Conservation (phyloP, 2,888 invertebrate genomes). For the Kuschelorhynchus macadamiae region DNA sequence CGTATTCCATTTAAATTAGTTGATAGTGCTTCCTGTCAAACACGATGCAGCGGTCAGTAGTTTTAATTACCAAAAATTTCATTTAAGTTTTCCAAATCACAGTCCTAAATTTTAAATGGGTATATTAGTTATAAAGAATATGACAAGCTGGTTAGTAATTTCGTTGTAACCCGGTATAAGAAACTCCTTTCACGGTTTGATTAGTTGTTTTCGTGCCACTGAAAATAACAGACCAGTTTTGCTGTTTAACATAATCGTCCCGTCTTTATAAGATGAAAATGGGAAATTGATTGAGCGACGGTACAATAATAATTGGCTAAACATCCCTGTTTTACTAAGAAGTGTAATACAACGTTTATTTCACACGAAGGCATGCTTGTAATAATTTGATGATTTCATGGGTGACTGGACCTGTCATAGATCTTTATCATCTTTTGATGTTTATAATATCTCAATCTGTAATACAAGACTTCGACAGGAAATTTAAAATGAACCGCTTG, state of each 20-base stretch:
- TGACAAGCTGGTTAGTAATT: too few relatives aligned
- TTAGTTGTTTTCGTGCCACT: too few relatives aligned
- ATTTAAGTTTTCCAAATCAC: too few relatives aligned
- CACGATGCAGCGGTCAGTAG: too few relatives aligned
- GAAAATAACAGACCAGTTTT: not conserved
- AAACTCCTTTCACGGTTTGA: too few relatives aligned
- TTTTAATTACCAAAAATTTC: too few relatives aligned
- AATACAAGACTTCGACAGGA: not conserved
- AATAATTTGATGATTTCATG: conserved; percentile 8
- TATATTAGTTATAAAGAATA: too few relatives aligned
- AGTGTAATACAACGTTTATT: not conserved
- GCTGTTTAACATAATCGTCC: not conserved
- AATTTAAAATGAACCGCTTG: not conserved
- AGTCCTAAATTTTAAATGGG: too few relatives aligned
- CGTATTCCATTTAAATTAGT: too few relatives aligned
- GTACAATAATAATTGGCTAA: conserved; percentile 2
- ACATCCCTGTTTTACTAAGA: not conserved
- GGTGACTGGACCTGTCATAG: conserved; percentile 8
- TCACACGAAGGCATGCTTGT: not conserved
- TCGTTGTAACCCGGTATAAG: too few relatives aligned
- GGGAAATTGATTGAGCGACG: conserved; percentile 1
- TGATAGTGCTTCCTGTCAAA: too few relatives aligned
- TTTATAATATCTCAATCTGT: conserved; percentile 20
- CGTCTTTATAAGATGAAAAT: not conserved
- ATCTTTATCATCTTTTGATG: conserved; percentile 11